Conservation (phyloP, 2,797 vertebrate species). For the Apodemus agrarius region DNA sequence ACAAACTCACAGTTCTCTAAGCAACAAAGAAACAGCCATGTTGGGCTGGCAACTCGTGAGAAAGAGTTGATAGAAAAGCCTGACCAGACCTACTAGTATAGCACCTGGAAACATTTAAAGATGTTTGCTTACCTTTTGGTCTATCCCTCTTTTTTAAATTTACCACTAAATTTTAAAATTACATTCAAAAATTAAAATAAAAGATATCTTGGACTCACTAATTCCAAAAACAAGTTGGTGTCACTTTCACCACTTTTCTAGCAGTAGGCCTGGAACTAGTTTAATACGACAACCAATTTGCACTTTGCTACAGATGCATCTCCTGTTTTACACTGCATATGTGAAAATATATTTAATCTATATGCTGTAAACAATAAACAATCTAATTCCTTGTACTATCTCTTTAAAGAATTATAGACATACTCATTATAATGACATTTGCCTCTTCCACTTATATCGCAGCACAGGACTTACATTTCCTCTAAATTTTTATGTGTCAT, state of each 20-base stretch:
- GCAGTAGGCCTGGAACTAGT: conserved; percentile 34
- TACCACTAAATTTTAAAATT: conserved; percentile 58
- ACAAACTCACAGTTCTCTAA: conserved; percentile 23
- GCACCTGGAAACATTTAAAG: conserved; percentile 23
- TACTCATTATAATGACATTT: background rate
- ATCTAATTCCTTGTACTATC: background rate
- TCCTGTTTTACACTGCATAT: background rate
- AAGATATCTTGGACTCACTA: conserved; percentile 3
- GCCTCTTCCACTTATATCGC: conserved; percentile 23
- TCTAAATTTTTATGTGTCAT: background rate
- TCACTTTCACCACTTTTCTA: background rate
- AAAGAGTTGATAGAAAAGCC: background rate
- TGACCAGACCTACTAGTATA: background rate
- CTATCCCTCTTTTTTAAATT: conserved; percentile 43
- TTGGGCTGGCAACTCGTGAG: background rate
- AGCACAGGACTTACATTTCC: background rate
- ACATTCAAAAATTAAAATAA: conserved; percentile 37
- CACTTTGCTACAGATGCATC: background rate
- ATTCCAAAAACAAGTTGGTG: conserved; percentile 19
- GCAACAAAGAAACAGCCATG: conserved; percentile 21
- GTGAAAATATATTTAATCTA: background rate
- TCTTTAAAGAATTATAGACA: conserved; percentile 34
- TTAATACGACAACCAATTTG: background rate
- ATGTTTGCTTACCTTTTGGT: conserved; percentile 42
- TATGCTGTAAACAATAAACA: background rate